Evolutionary conservation across 2,888 invertebrate genomes (phyloP), one percentile per base, ranked within the genome.

Genomic region (Graphium colonna): DNA sequence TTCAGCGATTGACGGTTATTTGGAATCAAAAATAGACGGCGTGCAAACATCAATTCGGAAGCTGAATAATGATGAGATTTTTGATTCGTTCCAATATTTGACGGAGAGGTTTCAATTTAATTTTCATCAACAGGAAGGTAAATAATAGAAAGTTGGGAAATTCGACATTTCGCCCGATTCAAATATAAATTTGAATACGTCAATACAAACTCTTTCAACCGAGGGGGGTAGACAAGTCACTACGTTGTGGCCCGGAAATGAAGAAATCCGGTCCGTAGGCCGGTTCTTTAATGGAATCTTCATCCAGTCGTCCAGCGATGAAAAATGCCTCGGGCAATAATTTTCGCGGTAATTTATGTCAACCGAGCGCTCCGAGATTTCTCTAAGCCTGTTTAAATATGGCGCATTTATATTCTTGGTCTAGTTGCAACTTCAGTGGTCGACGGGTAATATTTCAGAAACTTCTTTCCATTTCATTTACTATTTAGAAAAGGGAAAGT

Each of bases 221-320:
- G n/a, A n/a, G 21, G 17, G 16, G 10, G 16, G 62, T 57, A 59
- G 56, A 59, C 59, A 64, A 57, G 52, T 53, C 51, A 47, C 52
- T 55, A 41, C 60, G 62, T 60, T 64, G 57, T 62, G n/a, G n/a
- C n/a, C n/a, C 81, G 82, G 81, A 82, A 82, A 82, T 82, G 78
- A 81, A 79, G 71, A 73, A 72, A 77, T 82, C 82, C 82, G 79
- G 77, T 66, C 69, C 57, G 58, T 58, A 61, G 69, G 63, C 60
- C 61, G 63, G 65, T 7, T 61, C 65, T 67, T 71, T 78, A 79
- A 81, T 79, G 75, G 77, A 77, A 79, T 78, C 73, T 70, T 67
- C 67, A 69, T 67, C 67, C 61, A 65, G 60, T 46, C 59, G 51
- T 57, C 53, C 56, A 45, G 42, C 52, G 64, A 61, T 64, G 67